Evolutionary conservation across 1,140 invertebrate species (phyloP), one percentile per base, ranked within the genome.

Genomic region (Acromyrmex echinatior): DNA sequence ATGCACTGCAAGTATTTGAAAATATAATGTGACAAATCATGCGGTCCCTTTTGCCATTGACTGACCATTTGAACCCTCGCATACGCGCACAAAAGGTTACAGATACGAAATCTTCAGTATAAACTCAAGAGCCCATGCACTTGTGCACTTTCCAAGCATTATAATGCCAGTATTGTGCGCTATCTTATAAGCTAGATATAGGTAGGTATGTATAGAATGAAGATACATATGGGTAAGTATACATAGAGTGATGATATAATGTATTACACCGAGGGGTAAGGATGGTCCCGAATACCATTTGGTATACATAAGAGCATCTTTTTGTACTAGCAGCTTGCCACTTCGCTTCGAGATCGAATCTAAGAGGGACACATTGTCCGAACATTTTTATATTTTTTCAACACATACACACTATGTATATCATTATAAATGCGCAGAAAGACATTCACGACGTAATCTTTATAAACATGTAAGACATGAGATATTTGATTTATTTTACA

Each of bases 101-200:
- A 77, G 88, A 90, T 86, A 86, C 58, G 68, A 88, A 91, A 91
- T 92, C 92, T 92, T 87, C 53, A 63, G 85, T 60, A 84, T 70
- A 91, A 87, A 90, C 86, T 92, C 88, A 90, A 92, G 89, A 91
- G 89, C 71, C 84, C 91, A 84, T 88, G 86, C 82, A 88, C 88
- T 91, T 91, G 90, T 79, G 89, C 87, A 90, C 79, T 88, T 87
- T 74, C 74, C 81, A 53, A 51, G 71, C 77, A 88, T 90, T 62
- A 90, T 90, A 91, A 91, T 91, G 35, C 82, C 56, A 14, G 53
- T 87, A 88, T 91, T 91, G 89, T 91, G 73, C n/a, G 87, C 78
- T 90, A 82, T 81, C 88, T 90, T 80, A 91, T 88, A 39, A 86
- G 73, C 84, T 88, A 87, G 89, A 85, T 90, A 90, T 79, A 86